A percentile compares a stretch with the other conserved stretches of the same genome.
These are phyloP conservation scores for Lepidocyrtinus sp. DNA, from an alignment of 2,888 invertebrate genomes.

Conservation along the genomic window DNA sequence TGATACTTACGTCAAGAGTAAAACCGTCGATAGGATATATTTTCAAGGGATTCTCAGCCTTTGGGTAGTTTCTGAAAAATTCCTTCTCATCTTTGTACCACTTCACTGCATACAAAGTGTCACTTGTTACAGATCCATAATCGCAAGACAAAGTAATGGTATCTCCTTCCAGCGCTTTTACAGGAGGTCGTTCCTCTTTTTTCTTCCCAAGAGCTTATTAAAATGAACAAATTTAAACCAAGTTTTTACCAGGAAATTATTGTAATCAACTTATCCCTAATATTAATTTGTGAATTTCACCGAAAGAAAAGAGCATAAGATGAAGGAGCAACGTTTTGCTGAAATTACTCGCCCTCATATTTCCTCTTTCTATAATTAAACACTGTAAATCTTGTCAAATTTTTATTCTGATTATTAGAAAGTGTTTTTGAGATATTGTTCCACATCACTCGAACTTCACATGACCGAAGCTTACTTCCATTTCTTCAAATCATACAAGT, in stretches of 20 bases:
- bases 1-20: slow-evolving; percentile 33
- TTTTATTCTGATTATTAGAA: no score
- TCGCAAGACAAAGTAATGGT: slow-evolving; percentile 40
- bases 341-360: not conserved
- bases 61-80: slow-evolving; percentile 53
- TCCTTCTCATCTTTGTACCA: slow-evolving; percentile 90
- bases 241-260: not conserved
- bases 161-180: slow-evolving; percentile 41
- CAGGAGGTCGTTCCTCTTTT: slow-evolving; percentile 22
- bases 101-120: slow-evolving; percentile 88
- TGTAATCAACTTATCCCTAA: no score
- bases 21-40: slow-evolving; percentile 42
- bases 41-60: slow-evolving; percentile 39
- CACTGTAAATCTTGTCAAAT: no score
- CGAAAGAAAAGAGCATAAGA: not conserved
- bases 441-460: no score
- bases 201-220: slow-evolving; percentile 13
- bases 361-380: no score
- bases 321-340: not conserved
- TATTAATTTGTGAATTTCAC: not conserved
- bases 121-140: slow-evolving; percentile 71
- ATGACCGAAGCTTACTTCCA: no score
- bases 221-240: not conserved
- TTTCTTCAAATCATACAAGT: no score
- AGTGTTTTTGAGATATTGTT: no score